phyloP scores from a whole-genome alignment of 2,797 vertebrate genomes.

The Anisognathus igniventris region DNA sequence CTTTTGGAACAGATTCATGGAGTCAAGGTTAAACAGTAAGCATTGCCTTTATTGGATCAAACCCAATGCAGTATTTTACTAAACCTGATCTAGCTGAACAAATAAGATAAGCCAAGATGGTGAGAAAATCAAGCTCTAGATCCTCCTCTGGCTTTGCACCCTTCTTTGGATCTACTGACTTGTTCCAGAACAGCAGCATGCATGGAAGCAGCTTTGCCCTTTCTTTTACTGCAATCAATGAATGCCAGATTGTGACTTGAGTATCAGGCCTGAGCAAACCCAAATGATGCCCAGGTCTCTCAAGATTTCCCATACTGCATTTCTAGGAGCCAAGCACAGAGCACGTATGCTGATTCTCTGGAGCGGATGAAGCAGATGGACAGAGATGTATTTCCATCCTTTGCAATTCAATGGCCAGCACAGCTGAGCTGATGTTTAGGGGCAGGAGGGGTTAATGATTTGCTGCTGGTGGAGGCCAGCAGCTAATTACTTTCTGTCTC shows the following conservation, averaged over 20 bases:
- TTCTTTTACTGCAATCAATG: neutral
- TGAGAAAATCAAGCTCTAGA: neutral
- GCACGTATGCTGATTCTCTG: accelerated
- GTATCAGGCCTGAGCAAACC: neutral
- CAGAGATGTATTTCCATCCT: neutral
- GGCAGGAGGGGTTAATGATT: conserved; percentile 55
- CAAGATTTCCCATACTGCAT: neutral
- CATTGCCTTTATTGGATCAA: neutral
- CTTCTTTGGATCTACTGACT: neutral
- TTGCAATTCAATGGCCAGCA: conserved; percentile 4
- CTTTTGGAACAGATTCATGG: neutral
- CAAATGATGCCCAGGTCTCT: neutral
- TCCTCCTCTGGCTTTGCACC: neutral
- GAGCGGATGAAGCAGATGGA: neutral
- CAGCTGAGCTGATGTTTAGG: conserved; percentile 27
- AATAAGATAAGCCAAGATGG: neutral
- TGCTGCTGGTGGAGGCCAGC: conserved; percentile 32
- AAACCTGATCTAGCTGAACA: neutral
- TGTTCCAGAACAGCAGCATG: accelerated
- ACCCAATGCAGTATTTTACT: neutral
- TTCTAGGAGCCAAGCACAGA: neutral
- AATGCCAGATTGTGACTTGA: neutral
- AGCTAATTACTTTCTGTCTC: conserved; percentile 50
- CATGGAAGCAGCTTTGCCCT: neutral
- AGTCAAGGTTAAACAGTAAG: neutral